phyloP scores from a whole-genome alignment of 2,888 invertebrate genomes.

The Tanaodytes sp. region DNA sequence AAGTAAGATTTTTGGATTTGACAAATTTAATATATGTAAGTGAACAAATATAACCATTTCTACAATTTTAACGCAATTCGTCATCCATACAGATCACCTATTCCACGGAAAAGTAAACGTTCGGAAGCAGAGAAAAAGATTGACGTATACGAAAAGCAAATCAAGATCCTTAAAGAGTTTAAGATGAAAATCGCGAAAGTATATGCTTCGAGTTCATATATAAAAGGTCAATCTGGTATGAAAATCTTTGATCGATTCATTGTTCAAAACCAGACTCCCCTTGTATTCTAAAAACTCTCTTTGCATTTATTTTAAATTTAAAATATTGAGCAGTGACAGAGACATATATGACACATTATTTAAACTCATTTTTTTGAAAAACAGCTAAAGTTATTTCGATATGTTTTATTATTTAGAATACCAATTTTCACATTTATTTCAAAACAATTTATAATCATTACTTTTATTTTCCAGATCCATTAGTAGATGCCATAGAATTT shows the following conservation, averaged over 20 bases:
- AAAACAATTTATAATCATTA: not conserved
- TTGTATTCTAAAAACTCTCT: not conserved
- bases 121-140: slow-evolving; percentile 21
- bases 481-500: slow-evolving; percentile 6
- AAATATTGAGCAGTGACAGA: too few species aligned
- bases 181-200: not conserved
- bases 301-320: too few species aligned
- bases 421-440: too few species aligned
- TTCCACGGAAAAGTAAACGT: too few species aligned
- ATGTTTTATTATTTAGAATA: too few species aligned
- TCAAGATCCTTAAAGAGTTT: slow-evolving; percentile 20
- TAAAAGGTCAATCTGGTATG: slow-evolving; percentile 34
- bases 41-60: too few species aligned
- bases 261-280: slow-evolving; percentile 17
- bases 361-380: not conserved
- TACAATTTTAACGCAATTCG: too few species aligned
- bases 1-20: too few species aligned
- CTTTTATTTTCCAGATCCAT: slow-evolving; percentile 2
- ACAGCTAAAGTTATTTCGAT: too few species aligned
- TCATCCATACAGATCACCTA: too few species aligned
- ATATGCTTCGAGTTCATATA: slow-evolving; percentile 12
- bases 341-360: too few species aligned
- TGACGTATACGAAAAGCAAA: not conserved
- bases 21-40: too few species aligned
- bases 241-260: slow-evolving; percentile 29